Evolutionary conservation across 2,888 invertebrate species (phyloP).

Genomic region (Capitulum mitella): DNA sequence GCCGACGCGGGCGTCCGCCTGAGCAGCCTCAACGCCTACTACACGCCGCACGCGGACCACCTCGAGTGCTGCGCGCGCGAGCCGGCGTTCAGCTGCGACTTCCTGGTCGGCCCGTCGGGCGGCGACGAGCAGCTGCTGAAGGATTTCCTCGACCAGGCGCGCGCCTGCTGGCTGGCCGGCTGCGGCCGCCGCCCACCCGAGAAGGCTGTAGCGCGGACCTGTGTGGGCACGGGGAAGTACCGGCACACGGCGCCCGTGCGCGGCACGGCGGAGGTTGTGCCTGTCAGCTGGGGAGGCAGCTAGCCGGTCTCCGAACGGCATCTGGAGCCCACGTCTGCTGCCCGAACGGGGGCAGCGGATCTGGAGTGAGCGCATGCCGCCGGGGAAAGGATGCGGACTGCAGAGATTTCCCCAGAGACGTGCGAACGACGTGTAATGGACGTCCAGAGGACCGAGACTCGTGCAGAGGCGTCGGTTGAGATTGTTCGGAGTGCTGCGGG

Average conservation of each 20-base stretch:
- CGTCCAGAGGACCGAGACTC: no score
- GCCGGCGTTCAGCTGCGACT: conserved; percentile 54
- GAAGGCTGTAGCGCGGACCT: background rate
- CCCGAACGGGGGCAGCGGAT: no score
- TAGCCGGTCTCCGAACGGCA: no score
- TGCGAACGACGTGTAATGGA: no score
- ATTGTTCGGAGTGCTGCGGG: no score
- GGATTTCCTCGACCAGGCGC: conserved; percentile 56
- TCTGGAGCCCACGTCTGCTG: no score
- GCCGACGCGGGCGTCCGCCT: conserved; percentile 53
- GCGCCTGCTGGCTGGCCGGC: conserved; percentile 48
- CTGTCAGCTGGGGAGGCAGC: background rate
- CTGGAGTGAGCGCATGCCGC: no score
- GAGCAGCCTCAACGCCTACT: conserved; percentile 45
- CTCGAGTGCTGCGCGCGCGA: conserved; percentile 66
- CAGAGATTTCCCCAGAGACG: no score
- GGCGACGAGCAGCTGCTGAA: conserved; percentile 61
- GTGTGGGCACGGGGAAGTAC: conserved; percentile 3
- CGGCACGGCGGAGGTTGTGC: conserved; percentile 6
- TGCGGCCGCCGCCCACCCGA: background rate
- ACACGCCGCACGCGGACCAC: conserved; percentile 62
- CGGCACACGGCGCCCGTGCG: background rate
- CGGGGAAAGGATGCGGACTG: no score
- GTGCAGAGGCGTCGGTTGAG: no score
- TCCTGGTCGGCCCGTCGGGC: conserved; percentile 68